Conservation (phyloP, 2,113 vertebrate genomes). For the Smithornis capensis region DNA sequence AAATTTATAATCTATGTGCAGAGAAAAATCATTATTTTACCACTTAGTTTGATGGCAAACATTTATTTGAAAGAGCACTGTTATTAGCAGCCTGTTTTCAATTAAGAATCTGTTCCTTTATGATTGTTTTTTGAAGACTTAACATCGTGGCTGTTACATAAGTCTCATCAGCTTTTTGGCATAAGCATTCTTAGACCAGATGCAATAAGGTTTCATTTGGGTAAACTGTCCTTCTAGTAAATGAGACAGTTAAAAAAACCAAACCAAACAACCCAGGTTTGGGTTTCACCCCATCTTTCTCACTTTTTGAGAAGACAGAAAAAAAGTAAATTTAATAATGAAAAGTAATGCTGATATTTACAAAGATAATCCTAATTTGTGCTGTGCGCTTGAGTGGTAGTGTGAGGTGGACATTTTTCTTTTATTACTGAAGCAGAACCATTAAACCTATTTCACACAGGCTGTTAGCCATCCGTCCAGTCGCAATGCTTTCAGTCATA, state of each 20-base stretch:
- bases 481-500: background rate
- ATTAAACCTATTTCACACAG: slow-evolving; percentile 21
- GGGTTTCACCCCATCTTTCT: background rate
- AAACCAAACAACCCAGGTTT: background rate
- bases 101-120: slow-evolving; percentile 56
- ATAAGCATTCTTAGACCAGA: slow-evolving; percentile 19
- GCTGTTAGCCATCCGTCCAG: background rate
- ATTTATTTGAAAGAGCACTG: background rate
- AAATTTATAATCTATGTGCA: background rate
- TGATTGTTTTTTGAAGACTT: slow-evolving; percentile 31
- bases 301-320: background rate
- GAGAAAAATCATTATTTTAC: background rate
- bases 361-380: slow-evolving; percentile 22
- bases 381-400: background rate
- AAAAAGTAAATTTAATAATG: slow-evolving; percentile 13
- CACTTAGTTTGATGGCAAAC: background rate
- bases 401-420: background rate
- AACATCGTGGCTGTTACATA: background rate
- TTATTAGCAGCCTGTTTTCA: slow-evolving; percentile 52
- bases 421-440: background rate
- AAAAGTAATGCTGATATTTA: slow-evolving; percentile 32
- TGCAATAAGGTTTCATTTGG: slow-evolving; percentile 24
- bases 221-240: background rate
- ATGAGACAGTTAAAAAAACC: background rate
- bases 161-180: slow-evolving; percentile 38